A percentile compares a stretch with the other conserved stretches of the same genome.
phyloP scores from a whole-genome alignment of 1,140 invertebrate species.

The Drosophila bocqueti region DNA sequence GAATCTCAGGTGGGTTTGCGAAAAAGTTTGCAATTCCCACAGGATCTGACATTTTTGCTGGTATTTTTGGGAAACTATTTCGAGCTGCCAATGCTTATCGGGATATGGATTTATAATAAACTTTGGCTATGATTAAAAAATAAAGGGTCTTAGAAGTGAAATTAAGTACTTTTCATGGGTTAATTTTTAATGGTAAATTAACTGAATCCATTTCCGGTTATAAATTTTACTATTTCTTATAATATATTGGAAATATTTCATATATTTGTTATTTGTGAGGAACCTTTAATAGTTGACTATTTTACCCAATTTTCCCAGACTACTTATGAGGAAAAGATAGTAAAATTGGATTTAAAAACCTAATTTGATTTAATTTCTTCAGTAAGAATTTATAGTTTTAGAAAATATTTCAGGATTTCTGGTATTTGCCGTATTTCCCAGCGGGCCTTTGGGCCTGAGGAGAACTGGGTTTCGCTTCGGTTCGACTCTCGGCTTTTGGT shows the following conservation, averaged over 20 bases:
- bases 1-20: not conserved
- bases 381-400: not conserved
- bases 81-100: not conserved
- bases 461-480: constrained; percentile 9
- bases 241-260: too few species aligned
- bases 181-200: not conserved
- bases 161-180: not conserved
- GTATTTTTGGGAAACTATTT: constrained; percentile 17
- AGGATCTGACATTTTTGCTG: constrained; percentile 14
- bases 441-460: constrained; percentile 13
- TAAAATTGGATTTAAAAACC: too few species aligned
- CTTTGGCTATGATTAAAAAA: not conserved
- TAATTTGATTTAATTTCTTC: not conserved
- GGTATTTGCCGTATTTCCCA: constrained; percentile 28
- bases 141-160: too few species aligned
- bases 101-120: not conserved
- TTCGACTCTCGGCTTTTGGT: constrained; percentile 28
- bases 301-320: too few species aligned
- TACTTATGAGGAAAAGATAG: too few species aligned
- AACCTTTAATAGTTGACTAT: too few species aligned
- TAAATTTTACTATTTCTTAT: not conserved
- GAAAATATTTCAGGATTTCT: not conserved
- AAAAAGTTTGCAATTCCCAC: not conserved
- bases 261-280: too few species aligned
- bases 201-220: not conserved